Evolutionary conservation across 2,888 invertebrate species (phyloP).

Genomic region (Dromius quadrimaculatus): DNA sequence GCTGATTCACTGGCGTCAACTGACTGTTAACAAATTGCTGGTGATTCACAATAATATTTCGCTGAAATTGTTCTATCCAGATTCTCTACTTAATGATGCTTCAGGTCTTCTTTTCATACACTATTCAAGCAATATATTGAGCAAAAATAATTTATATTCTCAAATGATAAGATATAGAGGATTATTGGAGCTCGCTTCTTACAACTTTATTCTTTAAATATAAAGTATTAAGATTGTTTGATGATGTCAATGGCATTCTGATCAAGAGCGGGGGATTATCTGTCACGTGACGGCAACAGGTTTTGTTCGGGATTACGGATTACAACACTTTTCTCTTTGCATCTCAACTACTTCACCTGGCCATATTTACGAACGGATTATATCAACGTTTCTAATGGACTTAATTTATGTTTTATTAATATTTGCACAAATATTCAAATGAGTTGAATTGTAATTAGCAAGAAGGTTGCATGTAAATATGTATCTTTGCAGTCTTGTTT

Average conservation of each 20-base stretch:
- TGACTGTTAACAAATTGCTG: too few species aligned
- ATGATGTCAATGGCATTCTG: neutral
- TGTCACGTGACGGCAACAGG: constrained; percentile 26
- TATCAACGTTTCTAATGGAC: constrained; percentile 48
- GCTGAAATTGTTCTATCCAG: too few species aligned
- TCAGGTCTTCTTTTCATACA: too few species aligned
- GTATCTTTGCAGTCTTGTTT: constrained; percentile 28
- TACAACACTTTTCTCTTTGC: constrained; percentile 43
- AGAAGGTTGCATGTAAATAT: constrained; percentile 29
- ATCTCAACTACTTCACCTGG: constrained; percentile 36
- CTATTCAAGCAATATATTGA: too few species aligned
- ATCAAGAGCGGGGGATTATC: constrained; percentile 17
- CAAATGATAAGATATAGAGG: too few species aligned
- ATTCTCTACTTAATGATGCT: too few species aligned
- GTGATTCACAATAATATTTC: too few species aligned
- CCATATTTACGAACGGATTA: constrained; percentile 43
- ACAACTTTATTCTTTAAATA: too few species aligned
- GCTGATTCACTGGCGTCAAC: too few species aligned
- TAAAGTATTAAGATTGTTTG: too few species aligned
- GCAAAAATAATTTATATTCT: too few species aligned
- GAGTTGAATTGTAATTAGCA: constrained; percentile 52
- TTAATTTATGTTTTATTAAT: constrained; percentile 52
- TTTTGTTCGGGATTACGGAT: constrained; percentile 43
- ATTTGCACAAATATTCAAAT: constrained; percentile 52
- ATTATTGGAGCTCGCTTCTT: too few species aligned